Percentiles rank a stretch among this genome's conserved stretches.
These are phyloP conservation scores for Enoplolaimus lenunculus DNA, from an alignment of 2,888 invertebrate species.

Conservation along the genomic window DNA sequence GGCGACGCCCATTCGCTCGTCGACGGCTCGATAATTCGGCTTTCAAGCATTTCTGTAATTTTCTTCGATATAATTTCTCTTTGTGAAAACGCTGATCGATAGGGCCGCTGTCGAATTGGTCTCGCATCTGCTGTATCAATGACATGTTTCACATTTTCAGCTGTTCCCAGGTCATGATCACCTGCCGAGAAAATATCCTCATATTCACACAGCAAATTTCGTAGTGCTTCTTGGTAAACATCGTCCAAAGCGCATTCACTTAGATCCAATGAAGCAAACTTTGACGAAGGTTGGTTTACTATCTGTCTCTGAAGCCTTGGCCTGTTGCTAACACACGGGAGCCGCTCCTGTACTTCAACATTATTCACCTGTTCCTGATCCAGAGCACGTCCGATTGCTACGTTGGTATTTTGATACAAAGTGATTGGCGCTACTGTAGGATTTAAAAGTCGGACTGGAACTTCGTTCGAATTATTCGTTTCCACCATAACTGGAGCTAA, in stretches of 20 bases:
- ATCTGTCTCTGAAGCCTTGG: too few species aligned
- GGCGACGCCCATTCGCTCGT: slow-evolving; percentile 15
- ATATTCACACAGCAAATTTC: neutral
- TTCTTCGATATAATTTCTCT: neutral
- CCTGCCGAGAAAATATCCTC: neutral
- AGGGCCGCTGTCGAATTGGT: neutral
- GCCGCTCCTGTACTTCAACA: neutral
- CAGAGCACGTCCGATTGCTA: neutral
- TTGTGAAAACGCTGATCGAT: neutral
- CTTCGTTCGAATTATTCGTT: neutral
- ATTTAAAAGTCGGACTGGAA: neutral
- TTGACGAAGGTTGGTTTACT: neutral
- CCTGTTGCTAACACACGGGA: too few species aligned
- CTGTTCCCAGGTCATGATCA: slow-evolving; percentile 11
- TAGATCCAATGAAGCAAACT: neutral
- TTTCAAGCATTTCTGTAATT: slow-evolving; percentile 6
- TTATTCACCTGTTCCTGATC: neutral
- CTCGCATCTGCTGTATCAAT: slow-evolving; percentile 7
- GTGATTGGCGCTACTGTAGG: neutral
- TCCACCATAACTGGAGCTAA: neutral
- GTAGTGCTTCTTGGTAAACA: neutral
- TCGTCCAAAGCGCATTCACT: neutral
- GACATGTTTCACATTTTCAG: neutral
- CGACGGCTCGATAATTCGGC: slow-evolving; percentile 1
- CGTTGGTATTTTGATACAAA: neutral